Base-by-base conservation (phyloP, 1,140 invertebrate genomes). In the Chironomus striatipennis region DNA sequence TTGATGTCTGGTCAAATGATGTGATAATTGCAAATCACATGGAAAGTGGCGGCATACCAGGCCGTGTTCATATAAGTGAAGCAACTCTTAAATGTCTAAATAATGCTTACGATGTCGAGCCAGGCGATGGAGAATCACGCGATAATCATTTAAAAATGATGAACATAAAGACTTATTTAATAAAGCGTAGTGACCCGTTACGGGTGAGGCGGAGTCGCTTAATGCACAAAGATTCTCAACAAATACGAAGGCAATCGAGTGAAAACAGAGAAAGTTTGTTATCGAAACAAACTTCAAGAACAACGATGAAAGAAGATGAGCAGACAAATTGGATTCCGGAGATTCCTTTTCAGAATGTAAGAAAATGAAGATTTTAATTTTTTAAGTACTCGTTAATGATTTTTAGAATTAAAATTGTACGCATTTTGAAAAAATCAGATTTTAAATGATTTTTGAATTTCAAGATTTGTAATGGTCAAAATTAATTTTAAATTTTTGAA, bases 1-100 rank as follows among this genome's bases (percentile, higher is more conserved):
- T 98, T 84, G 97, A 99, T 83, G 94, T 98, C 5, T 98, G 96
- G 96, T 97, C 95, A 9, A 95, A 97, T 83, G 97, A 99, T 84
- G 97, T 99, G 77, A 97, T 94, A 8, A 84, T 98, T 74, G 97
- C 97, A 17, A 98, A 98, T 84, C 94, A 96, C 80, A 92, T 99
- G 88, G 97, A 99, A 85, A 94, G 94, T 75, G 95, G 94, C 9
- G 96, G 96, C 8, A 89, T 95, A 77, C 94, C 96, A 10, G 96
- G 96, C 10, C 88, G 94, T 70, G 94, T 97, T 42, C 95, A 97
- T 79, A 96, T 97, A 79, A 97, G 94, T 0, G 88, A 90, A 77
- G 89, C 93, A 0, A 97, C 95, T 0, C 83, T 93, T 17, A 88
- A 91, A 74, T 96, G 92, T 82, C 83, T 97, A 43, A 90, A 94